phyloP scores from a whole-genome alignment of 1,140 invertebrate genomes.

The Pseudomyrmex cubaensis region DNA sequence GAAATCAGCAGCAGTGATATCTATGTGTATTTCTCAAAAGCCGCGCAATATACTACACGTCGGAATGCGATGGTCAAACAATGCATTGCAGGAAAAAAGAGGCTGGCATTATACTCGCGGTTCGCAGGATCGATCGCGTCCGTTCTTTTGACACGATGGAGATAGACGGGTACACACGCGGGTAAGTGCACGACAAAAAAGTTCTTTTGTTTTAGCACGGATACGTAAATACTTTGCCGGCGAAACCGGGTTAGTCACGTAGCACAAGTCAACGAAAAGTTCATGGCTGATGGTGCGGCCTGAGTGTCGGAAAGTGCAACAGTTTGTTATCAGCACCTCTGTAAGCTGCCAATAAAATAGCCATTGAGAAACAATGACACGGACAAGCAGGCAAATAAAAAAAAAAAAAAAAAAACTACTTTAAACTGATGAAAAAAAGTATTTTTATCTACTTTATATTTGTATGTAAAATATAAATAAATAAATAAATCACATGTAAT shows the following conservation, averaged over 20 bases:
- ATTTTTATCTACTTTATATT: too few species aligned
- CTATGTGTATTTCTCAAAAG: not conserved
- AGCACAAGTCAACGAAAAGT: conserved; percentile 18
- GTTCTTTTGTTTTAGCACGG: conserved; percentile 35
- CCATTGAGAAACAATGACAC: conserved; percentile 2
- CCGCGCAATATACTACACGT: not conserved
- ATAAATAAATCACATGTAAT: not conserved
- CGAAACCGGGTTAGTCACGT: conserved; percentile 18
- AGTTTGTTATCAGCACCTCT: conserved; percentile 33
- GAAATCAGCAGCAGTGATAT: conserved; percentile 7
- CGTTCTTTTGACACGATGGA: conserved; percentile 38
- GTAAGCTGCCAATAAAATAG: not conserved
- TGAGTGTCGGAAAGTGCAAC: conserved; percentile 10
- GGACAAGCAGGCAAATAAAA: not conserved
- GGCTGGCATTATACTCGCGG: conserved; percentile 35
- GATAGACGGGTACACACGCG: not conserved
- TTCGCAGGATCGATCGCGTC: conserved; percentile 30
- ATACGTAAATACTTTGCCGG: conserved; percentile 9
- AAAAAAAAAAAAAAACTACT: not conserved
- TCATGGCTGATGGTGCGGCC: conserved; percentile 8
- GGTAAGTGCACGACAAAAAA: conserved; percentile 8
- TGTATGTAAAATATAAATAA: too few species aligned
- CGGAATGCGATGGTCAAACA: conserved; percentile 45
- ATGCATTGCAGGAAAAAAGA: conserved; percentile 52
- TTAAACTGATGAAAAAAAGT: too few species aligned